Base-by-base conservation (phyloP, 2,888 invertebrate genomes). In the Erebia aethiops region DNA sequence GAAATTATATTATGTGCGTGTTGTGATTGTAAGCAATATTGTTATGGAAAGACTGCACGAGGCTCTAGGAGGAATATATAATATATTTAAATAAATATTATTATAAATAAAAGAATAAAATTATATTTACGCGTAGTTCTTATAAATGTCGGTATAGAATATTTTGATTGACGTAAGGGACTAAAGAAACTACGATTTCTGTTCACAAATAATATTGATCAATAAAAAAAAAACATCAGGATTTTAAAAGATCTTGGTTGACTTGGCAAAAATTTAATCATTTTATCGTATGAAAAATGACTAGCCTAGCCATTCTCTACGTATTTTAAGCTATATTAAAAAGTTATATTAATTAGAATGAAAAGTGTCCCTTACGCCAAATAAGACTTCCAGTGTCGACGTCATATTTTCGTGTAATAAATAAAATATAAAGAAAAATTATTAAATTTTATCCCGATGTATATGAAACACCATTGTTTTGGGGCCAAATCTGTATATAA, bases 21-120 rank as follows among this genome's bases (percentile, higher is more conserved):
- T 90, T 88, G 87, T 89, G 87, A 88, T 84, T 82, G 83, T 82
- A 77, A 86, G 85, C 83, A 87, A 87, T 87, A 84, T 83, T 75
- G 69, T 66, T 84, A 86, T 80, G 80, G 81, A 83, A 91, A 91
- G 91, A 91, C 90, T 91, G 89, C 81, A 81, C 77, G 88, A 87
- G 86, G 88, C 85, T 89, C 85, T 87, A 88, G 80, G 81, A 79
- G 77, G 82, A 71, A 70, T 70, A 67, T 60, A 70, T 57, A 46
- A 58, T 58, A 56, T 41, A 54, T 65, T 54, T 65, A 65, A 65
- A 54, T 65, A 41, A 70, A 56, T 58, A 62, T 67, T 60, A 46
- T 46, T 61, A 43, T 69, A 63, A 49, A 56, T 63, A 73, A 56
- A 73, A 10, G 61, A 73, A 69, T 68, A 62, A 57, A 67, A 21